Percentiles rank a stretch among this genome's conserved stretches.
phyloP scores from a whole-genome alignment of 2,113 vertebrate genomes.

The Antechinus flavipes region DNA sequence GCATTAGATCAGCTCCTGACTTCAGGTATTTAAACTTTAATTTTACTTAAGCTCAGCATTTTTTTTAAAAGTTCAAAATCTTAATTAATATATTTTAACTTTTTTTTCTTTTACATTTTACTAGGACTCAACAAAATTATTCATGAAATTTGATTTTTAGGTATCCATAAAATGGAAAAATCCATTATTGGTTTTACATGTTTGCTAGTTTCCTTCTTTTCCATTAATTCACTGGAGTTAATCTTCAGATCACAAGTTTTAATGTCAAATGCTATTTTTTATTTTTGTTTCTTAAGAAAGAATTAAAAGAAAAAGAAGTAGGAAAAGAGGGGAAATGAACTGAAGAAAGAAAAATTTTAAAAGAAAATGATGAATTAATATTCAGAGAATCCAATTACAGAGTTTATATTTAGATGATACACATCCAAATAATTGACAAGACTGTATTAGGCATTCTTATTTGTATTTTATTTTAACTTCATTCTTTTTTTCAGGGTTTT shows the following conservation, averaged over 20 bases:
- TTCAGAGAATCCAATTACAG: neutral
- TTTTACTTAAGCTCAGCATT: neutral
- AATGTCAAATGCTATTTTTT: neutral
- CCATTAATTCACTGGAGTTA: neutral
- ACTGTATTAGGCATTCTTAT: neutral
- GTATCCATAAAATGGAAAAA: neutral
- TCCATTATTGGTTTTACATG: neutral
- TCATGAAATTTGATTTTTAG: neutral
- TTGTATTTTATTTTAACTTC: neutral
- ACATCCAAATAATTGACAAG: neutral
- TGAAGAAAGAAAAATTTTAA: neutral
- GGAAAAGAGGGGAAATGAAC: neutral
- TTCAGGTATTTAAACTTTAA: conserved; percentile 88
- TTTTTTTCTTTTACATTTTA: neutral
- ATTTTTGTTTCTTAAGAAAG: neutral
- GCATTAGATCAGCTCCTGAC: conserved; percentile 90
- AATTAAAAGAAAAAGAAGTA: neutral
- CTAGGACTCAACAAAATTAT: neutral
- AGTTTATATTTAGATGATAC: neutral
- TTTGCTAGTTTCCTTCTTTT: neutral
- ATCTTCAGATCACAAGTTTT: conserved; percentile 21
- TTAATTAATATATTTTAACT: neutral
- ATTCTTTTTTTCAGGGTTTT: neutral
- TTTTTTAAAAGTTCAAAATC: neutral
- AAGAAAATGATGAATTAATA: neutral